phyloP scores from a whole-genome alignment of 2,888 invertebrate species.

The Agriopis aurantiaria region DNA sequence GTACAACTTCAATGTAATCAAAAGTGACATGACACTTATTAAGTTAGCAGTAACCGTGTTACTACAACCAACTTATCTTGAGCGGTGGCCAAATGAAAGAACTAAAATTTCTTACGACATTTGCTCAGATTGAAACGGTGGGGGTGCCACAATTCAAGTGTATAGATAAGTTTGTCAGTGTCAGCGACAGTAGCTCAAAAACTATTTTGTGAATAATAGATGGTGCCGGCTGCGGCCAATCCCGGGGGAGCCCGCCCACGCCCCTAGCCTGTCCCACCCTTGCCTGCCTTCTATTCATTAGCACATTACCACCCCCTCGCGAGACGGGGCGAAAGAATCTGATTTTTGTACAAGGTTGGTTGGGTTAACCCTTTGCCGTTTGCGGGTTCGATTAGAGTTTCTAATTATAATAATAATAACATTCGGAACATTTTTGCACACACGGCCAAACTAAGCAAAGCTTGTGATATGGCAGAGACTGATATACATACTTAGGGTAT shows the following conservation, averaged over 20 bases:
- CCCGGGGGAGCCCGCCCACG: conserved; percentile 81
- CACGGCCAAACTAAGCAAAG: too few relatives aligned
- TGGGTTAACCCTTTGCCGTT: conserved; percentile 49
- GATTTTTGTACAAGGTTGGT: conserved; percentile 69
- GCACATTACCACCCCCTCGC: conserved; percentile 82
- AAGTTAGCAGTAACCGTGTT: conserved; percentile 69
- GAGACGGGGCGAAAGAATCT: conserved; percentile 73
- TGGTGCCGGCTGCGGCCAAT: conserved; percentile 82
- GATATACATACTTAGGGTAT: too few relatives aligned
- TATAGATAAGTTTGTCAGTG: conserved; percentile 58
- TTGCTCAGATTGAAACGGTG: neutral
- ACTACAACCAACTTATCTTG: neutral
- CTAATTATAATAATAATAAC: neutral
- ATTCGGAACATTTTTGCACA: too few relatives aligned
- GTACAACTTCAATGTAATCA: conserved; percentile 69
- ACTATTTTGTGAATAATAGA: conserved; percentile 87
- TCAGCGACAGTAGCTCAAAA: conserved; percentile 84
- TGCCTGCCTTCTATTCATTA: conserved; percentile 82
- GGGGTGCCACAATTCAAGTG: neutral
- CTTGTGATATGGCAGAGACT: too few relatives aligned
- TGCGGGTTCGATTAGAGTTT: conserved; percentile 24
- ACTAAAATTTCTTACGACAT: neutral
- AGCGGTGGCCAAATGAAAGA: neutral
- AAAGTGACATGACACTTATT: conserved; percentile 86
- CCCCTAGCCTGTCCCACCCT: conserved; percentile 51